phyloP scores from a whole-genome alignment of 2,888 invertebrate species.

The Eupsilia transversa region DNA sequence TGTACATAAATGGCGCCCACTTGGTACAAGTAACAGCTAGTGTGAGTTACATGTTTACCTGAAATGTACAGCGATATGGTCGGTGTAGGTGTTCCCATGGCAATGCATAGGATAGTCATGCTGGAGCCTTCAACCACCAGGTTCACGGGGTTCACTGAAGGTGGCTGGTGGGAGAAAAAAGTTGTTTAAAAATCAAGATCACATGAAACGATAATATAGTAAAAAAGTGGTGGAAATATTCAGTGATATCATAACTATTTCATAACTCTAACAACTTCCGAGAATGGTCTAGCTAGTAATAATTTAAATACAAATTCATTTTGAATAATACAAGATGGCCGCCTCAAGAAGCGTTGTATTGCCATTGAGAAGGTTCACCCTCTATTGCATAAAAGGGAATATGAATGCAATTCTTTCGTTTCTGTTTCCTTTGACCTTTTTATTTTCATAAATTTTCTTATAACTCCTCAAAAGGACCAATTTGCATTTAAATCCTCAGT shows the following conservation, averaged over 20 bases:
- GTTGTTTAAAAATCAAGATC: not conserved
- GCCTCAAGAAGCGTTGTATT: not conserved
- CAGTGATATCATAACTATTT: not conserved
- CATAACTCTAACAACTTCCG: not conserved
- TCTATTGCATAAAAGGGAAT: slow-evolving; percentile 30
- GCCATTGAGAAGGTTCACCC: slow-evolving; percentile 3
- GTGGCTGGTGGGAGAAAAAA: slow-evolving; percentile 90
- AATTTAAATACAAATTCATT: slow-evolving; percentile 23
- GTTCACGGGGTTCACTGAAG: slow-evolving; percentile 95
- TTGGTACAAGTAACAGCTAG: slow-evolving; percentile 39
- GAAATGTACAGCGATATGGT: slow-evolving; percentile 95
- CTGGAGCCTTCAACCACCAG: slow-evolving; percentile 95
- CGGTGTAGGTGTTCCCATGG: slow-evolving; percentile 96
- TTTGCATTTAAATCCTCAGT: slow-evolving; percentile 67
- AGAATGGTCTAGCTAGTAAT: not conserved
- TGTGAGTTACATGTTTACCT: slow-evolving; percentile 85
- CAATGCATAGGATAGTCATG: slow-evolving; percentile 96
- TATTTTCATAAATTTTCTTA: slow-evolving; percentile 58
- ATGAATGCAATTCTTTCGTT: slow-evolving; percentile 55
- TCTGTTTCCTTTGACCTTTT: slow-evolving; percentile 47
- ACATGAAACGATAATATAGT: not conserved
- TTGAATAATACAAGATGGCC: slow-evolving; percentile 21
- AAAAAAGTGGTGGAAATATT: no score
- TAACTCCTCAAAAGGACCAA: slow-evolving; percentile 58
- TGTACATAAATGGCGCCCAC: not conserved